phyloP scores from a whole-genome alignment of 2,113 vertebrate species.

The Eira barbara region DNA sequence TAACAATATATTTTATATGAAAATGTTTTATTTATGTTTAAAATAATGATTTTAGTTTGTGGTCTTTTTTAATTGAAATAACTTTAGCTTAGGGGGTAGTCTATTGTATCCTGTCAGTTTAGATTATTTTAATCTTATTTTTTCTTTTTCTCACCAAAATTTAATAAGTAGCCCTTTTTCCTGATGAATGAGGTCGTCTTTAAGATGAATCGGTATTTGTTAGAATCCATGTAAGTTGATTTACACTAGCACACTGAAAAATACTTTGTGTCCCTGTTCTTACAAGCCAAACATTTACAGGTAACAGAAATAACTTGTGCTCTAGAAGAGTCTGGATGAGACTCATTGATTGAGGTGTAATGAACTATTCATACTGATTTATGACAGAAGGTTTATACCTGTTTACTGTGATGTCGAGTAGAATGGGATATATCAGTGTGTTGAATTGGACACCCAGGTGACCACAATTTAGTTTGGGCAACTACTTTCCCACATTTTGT shows the following conservation, averaged over 20 bases:
- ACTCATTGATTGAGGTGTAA: neutral
- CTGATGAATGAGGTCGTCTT: neutral
- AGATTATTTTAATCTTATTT: neutral
- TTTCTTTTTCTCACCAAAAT: constrained; percentile 38
- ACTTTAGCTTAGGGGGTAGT: neutral
- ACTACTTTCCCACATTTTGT: neutral
- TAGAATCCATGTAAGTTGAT: neutral
- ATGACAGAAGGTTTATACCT: neutral
- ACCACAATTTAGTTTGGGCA: neutral
- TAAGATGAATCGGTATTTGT: constrained; percentile 7
- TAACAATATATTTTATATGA: constrained; percentile 19
- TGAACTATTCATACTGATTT: neutral
- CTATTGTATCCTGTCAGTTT: neutral
- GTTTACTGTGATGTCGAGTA: neutral
- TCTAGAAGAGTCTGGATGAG: neutral
- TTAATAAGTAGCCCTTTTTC: neutral
- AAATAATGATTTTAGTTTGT: neutral
- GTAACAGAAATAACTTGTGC: neutral
- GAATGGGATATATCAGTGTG: neutral
- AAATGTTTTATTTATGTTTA: constrained; percentile 41
- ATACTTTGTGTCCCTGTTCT: neutral
- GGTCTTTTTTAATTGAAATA: neutral
- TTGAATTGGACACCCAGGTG: neutral
- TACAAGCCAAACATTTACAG: neutral
- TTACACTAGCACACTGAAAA: neutral